These are phyloP conservation scores for Syngnathus acus DNA, from an alignment of 2,797 vertebrate genomes.

Conservation along the genomic window DNA sequence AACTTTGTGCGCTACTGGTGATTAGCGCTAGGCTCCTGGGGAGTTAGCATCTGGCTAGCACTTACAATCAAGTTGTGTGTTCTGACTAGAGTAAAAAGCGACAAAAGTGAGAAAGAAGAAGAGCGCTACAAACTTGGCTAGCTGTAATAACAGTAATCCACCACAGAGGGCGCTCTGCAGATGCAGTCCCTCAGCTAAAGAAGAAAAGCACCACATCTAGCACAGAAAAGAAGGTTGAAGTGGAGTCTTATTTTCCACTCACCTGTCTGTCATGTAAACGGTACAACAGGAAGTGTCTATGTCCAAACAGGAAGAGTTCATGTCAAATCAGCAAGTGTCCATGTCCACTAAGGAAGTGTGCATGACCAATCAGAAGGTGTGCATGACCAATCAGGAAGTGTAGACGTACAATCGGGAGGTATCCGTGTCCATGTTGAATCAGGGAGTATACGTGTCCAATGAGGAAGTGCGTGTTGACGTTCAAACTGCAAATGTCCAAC, in stretches of 20 bases:
- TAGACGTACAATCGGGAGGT: background rate
- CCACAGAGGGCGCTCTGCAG: background rate
- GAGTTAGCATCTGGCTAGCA: background rate
- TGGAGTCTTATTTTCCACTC: background rate
- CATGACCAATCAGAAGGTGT: background rate
- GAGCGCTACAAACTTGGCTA: constrained; percentile 6
- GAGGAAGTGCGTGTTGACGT: background rate
- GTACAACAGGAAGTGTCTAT: background rate
- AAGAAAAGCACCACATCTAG: constrained; percentile 1
- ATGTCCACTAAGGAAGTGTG: background rate
- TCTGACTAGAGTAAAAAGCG: background rate
- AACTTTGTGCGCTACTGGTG: background rate
- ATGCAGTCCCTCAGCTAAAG: constrained; percentile 3
- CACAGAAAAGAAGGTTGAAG: background rate
- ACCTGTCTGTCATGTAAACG: background rate
- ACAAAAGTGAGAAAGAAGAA: constrained; percentile 1
- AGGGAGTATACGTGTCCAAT: background rate
- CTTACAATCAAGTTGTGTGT: background rate
- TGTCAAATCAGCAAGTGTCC: background rate
- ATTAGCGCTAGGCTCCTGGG: background rate
- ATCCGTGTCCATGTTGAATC: background rate
- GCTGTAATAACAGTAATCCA: constrained; percentile 4
- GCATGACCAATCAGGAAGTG: background rate
- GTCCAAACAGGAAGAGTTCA: background rate
- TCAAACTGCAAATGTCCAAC: background rate